Evolutionary conservation across 2,888 invertebrate species (phyloP).

Genomic region (Heterodera filipjevi): DNA sequence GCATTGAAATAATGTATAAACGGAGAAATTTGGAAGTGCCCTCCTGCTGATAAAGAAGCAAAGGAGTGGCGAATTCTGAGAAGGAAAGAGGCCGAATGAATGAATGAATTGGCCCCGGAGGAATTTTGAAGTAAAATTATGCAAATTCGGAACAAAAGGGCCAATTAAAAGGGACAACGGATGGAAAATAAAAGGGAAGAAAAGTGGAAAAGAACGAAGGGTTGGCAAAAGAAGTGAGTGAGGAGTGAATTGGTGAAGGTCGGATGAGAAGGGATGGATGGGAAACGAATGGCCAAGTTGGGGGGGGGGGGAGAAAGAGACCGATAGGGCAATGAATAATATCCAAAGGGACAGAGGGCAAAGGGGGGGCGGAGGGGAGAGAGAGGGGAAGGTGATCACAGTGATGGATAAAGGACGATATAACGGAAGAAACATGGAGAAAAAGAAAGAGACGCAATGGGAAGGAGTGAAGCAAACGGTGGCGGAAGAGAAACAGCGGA

Average conservation of each 20-base stretch:
- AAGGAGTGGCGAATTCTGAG: not conserved
- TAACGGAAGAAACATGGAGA: not conserved
- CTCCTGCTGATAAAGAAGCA: not conserved
- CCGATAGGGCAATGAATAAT: too few species aligned
- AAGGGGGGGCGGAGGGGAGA: not conserved
- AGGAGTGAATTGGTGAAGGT: not conserved
- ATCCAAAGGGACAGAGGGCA: not conserved
- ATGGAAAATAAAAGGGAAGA: not conserved
- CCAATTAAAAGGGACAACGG: not conserved
- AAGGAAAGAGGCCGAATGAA: not conserved
- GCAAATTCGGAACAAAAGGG: not conserved
- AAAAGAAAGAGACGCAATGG: not conserved
- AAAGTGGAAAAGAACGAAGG: not conserved
- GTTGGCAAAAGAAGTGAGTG: not conserved
- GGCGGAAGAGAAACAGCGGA: not conserved
- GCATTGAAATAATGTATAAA: slow-evolving; percentile 3
- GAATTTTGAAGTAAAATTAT: slow-evolving; percentile 4
- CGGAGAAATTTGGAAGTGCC: not conserved
- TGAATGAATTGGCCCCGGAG: not conserved
- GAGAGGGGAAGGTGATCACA: not conserved
- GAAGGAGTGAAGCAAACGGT: slow-evolving; percentile 1
- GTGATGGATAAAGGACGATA: not conserved
- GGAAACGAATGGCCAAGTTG: not conserved
- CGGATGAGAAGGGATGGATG: not conserved
- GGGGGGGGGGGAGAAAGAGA: not conserved